Conservation (phyloP, 2,113 vertebrate genomes). For the Lycaon pictus region DNA sequence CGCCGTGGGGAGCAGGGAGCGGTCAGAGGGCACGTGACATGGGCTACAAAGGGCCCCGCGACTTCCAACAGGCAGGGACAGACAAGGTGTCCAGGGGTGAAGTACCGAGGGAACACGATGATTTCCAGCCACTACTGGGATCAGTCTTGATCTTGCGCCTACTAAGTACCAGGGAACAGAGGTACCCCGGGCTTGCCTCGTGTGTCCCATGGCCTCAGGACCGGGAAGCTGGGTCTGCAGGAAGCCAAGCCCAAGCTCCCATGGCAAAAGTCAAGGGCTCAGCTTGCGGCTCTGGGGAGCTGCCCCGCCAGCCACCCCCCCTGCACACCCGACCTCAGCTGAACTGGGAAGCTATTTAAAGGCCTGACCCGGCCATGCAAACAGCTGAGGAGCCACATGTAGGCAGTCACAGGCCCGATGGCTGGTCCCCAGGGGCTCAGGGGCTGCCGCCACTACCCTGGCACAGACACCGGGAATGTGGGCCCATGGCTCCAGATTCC, state of each 20-base stretch:
- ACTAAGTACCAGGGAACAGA: background rate
- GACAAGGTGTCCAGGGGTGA: fast-evolving
- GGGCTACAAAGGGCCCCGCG: background rate
- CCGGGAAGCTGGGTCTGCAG: fast-evolving
- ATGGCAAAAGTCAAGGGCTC: fast-evolving
- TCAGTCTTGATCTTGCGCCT: too few species aligned
- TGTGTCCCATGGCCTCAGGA: fast-evolving
- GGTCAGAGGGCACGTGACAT: background rate
- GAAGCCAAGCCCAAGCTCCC: fast-evolving
- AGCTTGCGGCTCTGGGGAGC: background rate
- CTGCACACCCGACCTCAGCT: background rate
- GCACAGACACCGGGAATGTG: fast-evolving
- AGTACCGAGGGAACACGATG: fast-evolving
- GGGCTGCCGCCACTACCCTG: background rate
- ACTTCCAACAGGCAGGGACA: background rate
- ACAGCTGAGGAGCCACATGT: background rate
- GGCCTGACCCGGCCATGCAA: background rate
- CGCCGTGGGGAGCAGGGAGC: fast-evolving
- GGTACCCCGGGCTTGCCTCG: fast-evolving
- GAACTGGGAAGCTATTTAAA: background rate
- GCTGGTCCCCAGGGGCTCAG: fast-evolving
- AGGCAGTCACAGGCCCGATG: background rate
- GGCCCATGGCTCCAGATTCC: fast-evolving
- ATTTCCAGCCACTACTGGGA: background rate
- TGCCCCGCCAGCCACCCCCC: background rate